phyloP scores from a whole-genome alignment of 1,140 invertebrate species.

The Camponotus vicinus region DNA sequence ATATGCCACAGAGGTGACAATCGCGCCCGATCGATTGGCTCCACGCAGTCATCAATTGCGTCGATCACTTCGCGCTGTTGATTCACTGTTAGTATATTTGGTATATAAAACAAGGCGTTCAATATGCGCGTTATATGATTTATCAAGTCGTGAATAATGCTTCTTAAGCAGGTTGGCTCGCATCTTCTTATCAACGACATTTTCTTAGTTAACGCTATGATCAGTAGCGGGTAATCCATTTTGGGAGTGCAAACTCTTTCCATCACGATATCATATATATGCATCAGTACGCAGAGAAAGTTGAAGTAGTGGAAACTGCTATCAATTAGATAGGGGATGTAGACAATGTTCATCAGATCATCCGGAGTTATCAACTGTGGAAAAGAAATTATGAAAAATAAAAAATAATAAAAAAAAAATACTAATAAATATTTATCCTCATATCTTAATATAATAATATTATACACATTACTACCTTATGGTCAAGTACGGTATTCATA shows the following conservation, averaged over 20 bases:
- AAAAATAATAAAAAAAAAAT: not conserved
- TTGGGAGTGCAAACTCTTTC: slow-evolving; percentile 26
- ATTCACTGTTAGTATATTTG: not conserved
- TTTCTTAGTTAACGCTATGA: slow-evolving; percentile 61
- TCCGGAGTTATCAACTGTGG: slow-evolving; percentile 48
- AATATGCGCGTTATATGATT: slow-evolving; percentile 62
- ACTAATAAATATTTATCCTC: not conserved
- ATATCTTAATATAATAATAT: not conserved
- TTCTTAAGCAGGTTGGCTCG: slow-evolving; percentile 51
- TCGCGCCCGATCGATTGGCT: slow-evolving; percentile 78
- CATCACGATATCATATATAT: slow-evolving; percentile 50
- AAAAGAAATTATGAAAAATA: not conserved
- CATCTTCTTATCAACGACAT: slow-evolving; percentile 63
- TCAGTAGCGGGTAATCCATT: slow-evolving; percentile 27
- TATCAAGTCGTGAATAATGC: slow-evolving; percentile 52
- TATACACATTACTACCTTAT: slow-evolving; percentile 39
- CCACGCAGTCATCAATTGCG: slow-evolving; percentile 62
- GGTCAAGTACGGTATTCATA: slow-evolving; percentile 60
- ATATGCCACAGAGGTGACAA: slow-evolving; percentile 54
- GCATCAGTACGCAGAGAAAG: slow-evolving; percentile 63
- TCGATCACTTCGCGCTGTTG: slow-evolving; percentile 19
- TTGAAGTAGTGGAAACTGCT: slow-evolving; percentile 52
- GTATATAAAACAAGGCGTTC: slow-evolving; percentile 24
- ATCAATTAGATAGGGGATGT: slow-evolving; percentile 73
- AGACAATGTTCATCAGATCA: slow-evolving; percentile 77